phyloP scores from a whole-genome alignment of 2,113 vertebrate species.

The Corvus hawaiiensis region DNA sequence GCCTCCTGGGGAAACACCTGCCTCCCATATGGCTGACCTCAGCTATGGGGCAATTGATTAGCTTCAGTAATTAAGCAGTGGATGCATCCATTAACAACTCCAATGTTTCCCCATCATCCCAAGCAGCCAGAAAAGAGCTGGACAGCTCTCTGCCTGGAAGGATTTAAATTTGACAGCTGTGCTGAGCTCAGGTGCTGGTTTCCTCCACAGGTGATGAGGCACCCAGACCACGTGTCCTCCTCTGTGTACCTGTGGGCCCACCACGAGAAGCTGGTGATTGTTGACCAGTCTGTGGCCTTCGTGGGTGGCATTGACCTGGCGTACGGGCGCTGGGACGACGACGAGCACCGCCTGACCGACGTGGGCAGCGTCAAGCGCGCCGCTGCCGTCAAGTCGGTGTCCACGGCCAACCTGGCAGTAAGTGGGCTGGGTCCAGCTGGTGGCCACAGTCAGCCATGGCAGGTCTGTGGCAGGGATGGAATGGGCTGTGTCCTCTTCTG shows the following conservation, averaged over 20 bases:
- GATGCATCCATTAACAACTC: background rate
- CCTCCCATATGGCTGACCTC: background rate
- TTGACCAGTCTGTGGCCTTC: conserved; percentile 93
- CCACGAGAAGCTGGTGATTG: conserved; percentile 90
- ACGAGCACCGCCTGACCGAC: conserved; percentile 89
- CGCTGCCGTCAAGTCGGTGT: conserved; percentile 18
- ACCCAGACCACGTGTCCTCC: conserved; percentile 94
- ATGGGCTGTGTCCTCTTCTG: fast-evolving
- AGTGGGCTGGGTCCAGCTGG: background rate
- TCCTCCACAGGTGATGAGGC: conserved; percentile 87
- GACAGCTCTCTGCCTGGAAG: background rate
- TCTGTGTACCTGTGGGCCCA: conserved; percentile 95
- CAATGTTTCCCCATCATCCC: background rate
- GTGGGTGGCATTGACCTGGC: conserved; percentile 94
- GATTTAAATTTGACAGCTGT: background rate
- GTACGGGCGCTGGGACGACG: conserved; percentile 94
- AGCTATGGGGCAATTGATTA: fast-evolving
- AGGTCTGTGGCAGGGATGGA: background rate
- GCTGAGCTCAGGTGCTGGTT: background rate
- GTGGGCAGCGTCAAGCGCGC: conserved; percentile 88
- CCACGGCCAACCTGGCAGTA: conserved; percentile 24
- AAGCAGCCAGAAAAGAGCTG: background rate
- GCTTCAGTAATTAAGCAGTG: background rate
- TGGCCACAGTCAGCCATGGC: fast-evolving
- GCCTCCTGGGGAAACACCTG: background rate